phyloP scores from a whole-genome alignment of 2,113 vertebrate genomes.

The Cephalopholis sonnerati region DNA sequence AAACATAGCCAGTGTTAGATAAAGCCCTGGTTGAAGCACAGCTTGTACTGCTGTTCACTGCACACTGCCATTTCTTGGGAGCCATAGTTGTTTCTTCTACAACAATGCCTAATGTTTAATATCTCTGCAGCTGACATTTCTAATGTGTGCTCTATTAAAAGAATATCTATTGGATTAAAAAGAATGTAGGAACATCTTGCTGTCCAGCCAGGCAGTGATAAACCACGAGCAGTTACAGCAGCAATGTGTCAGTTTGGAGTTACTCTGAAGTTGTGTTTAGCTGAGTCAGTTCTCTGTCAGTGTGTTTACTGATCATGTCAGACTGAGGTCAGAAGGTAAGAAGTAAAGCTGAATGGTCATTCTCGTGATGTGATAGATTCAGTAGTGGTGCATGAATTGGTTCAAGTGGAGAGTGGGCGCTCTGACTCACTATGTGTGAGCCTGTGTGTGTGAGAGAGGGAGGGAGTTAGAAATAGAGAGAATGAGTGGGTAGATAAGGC shows the following conservation, averaged over 20 bases:
- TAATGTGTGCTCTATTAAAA: not conserved
- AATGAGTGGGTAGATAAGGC: not conserved
- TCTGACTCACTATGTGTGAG: not conserved
- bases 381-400: not conserved
- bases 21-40: not conserved
- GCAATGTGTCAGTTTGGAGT: not conserved
- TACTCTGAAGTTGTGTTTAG: not conserved
- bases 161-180: not conserved
- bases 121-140: not conserved
- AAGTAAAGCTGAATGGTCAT: not conserved
- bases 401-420: slow-evolving; percentile 10
- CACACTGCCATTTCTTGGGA: not conserved
- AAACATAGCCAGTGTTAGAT: too few species aligned
- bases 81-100: not conserved
- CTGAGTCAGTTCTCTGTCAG: not conserved
- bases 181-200: not conserved
- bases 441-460: too few species aligned
- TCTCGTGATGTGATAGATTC: not conserved
- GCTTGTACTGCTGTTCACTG: not conserved
- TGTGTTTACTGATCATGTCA: not conserved
- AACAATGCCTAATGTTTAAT: not conserved
- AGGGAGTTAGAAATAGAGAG: not conserved
- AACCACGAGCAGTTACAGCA: not conserved
- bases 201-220: not conserved
- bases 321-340: slow-evolving; percentile 17